A percentile compares a stretch with the other conserved stretches of the same genome.
phyloP scores from a whole-genome alignment of 64 coral and sea anemone genomes.

The Trachythela sp. region DNA sequence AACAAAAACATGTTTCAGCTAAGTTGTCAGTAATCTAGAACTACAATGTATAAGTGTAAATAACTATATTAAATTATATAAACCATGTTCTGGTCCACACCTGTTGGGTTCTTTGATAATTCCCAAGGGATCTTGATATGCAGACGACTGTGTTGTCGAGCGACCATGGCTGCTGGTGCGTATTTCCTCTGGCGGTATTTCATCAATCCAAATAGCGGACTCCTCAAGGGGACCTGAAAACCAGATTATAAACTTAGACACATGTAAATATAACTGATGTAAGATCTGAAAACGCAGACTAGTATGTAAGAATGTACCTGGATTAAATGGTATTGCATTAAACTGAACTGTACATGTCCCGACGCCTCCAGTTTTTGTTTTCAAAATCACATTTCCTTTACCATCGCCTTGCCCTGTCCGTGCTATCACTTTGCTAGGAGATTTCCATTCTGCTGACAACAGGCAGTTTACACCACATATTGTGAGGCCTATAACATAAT shows the following conservation, averaged over 20 bases:
- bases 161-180: conserved; percentile 39
- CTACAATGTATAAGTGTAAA: too few species aligned
- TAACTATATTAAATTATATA: too few species aligned
- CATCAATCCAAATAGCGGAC: conserved; percentile 93
- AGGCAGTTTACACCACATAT: conserved; percentile 97
- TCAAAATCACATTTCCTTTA: conserved; percentile 90
- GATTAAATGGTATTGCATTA: conserved; percentile 62
- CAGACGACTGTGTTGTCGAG: conserved; percentile 28
- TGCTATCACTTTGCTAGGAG: conserved; percentile 85
- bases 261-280: too few species aligned
- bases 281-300: too few species aligned
- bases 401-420: conserved; percentile 70
- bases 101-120: conserved; percentile 52
- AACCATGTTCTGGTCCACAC: background rate
- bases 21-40: background rate
- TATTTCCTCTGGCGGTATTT: conserved; percentile 74
- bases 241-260: background rate
- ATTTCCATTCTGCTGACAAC: conserved; percentile 88
- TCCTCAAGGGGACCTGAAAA: conserved; percentile 71
- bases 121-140: conserved; percentile 63
- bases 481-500: conserved; percentile 53
- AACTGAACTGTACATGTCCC: conserved; percentile 94
- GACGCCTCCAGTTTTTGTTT: conserved; percentile 68
- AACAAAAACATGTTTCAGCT: background rate
- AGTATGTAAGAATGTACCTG: conserved; percentile 44